Conservation (phyloP, 2,113 vertebrate species). For the Heloderma charlesbogerti region DNA sequence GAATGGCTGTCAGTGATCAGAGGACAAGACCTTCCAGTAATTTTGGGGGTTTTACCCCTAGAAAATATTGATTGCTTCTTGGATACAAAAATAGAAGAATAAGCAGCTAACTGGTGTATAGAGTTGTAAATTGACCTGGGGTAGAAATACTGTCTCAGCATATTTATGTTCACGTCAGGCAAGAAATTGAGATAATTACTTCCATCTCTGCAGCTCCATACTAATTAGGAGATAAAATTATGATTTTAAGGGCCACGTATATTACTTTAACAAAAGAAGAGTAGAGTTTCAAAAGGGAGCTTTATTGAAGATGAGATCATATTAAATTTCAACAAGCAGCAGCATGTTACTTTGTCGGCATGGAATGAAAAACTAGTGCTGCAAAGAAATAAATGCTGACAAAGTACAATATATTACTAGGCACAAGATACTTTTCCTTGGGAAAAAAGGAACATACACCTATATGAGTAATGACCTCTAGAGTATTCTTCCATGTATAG, state of each 20-base stretch:
- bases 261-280: neutral
- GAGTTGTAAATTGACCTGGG: constrained; percentile 27
- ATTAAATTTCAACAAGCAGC: constrained; percentile 30
- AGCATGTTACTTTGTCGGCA: constrained; percentile 8
- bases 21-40: neutral
- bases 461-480: neutral
- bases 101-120: constrained; percentile 1
- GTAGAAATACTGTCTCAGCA: neutral
- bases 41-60: neutral
- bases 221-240: constrained; percentile 33
- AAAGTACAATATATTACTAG: neutral
- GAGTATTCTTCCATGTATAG: neutral
- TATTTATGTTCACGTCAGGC: constrained; percentile 17
- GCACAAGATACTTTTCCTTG: neutral
- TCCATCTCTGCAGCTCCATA: constrained; percentile 19
- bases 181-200: constrained; percentile 28
- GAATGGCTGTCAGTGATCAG: neutral
- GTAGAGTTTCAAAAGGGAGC: neutral
- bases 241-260: constrained; percentile 20
- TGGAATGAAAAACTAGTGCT: neutral
- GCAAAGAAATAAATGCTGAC: constrained; percentile 15
- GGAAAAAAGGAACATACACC: neutral
- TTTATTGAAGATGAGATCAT: constrained; percentile 17
- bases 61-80: neutral
- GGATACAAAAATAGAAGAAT: neutral